Evolutionary conservation across 2,113 vertebrate species (phyloP).

Genomic region (Corapipo altera): DNA sequence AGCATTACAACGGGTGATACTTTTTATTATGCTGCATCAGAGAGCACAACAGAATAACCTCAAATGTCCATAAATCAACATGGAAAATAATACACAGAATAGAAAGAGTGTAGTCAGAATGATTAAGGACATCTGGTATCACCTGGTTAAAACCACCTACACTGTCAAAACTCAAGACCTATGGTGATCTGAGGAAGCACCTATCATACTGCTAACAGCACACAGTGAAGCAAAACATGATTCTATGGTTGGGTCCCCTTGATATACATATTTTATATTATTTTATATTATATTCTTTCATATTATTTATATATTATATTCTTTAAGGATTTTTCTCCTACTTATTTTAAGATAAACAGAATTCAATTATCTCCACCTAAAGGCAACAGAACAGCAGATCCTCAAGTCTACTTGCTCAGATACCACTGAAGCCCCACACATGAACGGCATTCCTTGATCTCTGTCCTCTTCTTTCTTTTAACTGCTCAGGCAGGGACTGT

Average conservation of each 20-base stretch:
- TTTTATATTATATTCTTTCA: too few relatives aligned
- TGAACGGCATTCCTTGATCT: background rate
- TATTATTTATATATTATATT: background rate
- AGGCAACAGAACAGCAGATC: background rate
- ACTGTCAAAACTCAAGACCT: background rate
- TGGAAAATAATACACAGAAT: background rate
- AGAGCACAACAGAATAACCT: background rate
- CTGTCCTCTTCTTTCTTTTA: background rate
- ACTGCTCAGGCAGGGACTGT: background rate
- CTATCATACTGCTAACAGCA: background rate
- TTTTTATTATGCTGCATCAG: background rate
- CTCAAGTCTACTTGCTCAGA: background rate
- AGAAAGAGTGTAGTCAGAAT: background rate
- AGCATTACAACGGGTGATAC: background rate
- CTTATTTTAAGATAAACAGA: background rate
- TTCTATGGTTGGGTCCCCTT: background rate
- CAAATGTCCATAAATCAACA: background rate
- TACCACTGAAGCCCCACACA: background rate
- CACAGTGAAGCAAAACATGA: background rate
- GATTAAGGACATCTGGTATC: background rate
- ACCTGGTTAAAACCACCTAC: background rate
- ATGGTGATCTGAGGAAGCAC: background rate
- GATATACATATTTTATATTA: background rate
- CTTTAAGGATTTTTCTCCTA: background rate
- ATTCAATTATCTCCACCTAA: background rate